Evolutionary conservation across 2,113 vertebrate genomes (phyloP).

Genomic region (Oncorhynchus clarkii): DNA sequence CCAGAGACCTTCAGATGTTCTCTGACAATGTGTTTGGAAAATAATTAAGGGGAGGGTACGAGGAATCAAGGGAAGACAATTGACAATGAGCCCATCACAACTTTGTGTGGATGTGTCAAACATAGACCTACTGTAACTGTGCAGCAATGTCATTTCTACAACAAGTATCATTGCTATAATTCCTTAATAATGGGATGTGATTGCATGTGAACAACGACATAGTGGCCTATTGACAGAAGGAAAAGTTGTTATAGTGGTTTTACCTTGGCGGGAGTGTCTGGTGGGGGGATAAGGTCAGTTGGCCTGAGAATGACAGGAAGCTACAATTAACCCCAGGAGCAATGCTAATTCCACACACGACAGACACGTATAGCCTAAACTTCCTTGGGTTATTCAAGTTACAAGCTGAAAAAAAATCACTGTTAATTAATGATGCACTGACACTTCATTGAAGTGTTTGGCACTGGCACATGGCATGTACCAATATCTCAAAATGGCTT

Average conservation of each 20-base stretch:
- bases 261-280: neutral
- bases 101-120: no score
- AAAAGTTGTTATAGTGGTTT: neutral
- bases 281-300: neutral
- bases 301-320: constrained; percentile 32
- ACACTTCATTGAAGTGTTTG: neutral
- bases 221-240: neutral
- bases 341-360: neutral
- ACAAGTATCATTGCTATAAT: no score
- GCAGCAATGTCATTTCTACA: no score
- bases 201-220: neutral
- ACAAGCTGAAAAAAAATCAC: neutral
- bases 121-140: no score
- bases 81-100: no score
- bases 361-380: neutral
- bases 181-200: no score
- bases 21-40: no score
- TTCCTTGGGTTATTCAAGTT: neutral
- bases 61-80: no score
- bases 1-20: no score
- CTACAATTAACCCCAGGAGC: constrained; percentile 2
- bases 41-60: no score
- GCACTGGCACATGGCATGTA: neutral
- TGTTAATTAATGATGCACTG: neutral
- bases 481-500: constrained; percentile 9